Percentiles rank a stretch among this genome's conserved stretches.
These are phyloP conservation scores for Pangasius krempfi DNA, from an alignment of 2,797 vertebrate species.

Conservation along the genomic window DNA sequence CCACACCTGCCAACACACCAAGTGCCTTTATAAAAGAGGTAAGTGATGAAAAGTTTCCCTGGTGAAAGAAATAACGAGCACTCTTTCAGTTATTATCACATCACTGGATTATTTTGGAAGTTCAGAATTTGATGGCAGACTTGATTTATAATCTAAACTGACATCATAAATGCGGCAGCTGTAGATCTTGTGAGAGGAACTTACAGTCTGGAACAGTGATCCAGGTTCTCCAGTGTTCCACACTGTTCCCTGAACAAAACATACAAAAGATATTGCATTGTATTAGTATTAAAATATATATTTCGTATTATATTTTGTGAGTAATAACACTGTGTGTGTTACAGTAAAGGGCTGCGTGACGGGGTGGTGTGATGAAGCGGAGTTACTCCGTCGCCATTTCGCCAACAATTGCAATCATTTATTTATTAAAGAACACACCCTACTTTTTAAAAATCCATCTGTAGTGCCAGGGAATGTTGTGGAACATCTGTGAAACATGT, in stretches of 20 bases:
- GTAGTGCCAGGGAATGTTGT: background rate
- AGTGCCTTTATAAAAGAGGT: constrained; percentile 54
- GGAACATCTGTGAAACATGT: background rate
- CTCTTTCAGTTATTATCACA: background rate
- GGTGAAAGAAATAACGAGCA: background rate
- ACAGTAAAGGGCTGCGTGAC: background rate
- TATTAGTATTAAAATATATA: background rate
- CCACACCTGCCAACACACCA: constrained; percentile 34
- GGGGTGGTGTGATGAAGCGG: background rate
- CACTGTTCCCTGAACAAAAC: background rate
- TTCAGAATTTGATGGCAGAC: background rate
- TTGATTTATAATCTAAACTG: background rate
- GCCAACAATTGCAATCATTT: background rate
- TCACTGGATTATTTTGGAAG: constrained; percentile 13
- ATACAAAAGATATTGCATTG: background rate
- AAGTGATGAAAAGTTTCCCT: constrained; percentile 57
- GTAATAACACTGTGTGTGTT: background rate
- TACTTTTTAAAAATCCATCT: background rate
- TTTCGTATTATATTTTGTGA: background rate
- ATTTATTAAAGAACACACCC: background rate
- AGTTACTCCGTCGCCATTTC: background rate
- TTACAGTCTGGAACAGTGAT: background rate
- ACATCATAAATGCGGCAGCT: background rate
- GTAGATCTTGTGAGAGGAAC: background rate
- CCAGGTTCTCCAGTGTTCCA: background rate